Evolutionary conservation across 2,797 vertebrate genomes (phyloP).

Genomic region (Clamator glandarius): DNA sequence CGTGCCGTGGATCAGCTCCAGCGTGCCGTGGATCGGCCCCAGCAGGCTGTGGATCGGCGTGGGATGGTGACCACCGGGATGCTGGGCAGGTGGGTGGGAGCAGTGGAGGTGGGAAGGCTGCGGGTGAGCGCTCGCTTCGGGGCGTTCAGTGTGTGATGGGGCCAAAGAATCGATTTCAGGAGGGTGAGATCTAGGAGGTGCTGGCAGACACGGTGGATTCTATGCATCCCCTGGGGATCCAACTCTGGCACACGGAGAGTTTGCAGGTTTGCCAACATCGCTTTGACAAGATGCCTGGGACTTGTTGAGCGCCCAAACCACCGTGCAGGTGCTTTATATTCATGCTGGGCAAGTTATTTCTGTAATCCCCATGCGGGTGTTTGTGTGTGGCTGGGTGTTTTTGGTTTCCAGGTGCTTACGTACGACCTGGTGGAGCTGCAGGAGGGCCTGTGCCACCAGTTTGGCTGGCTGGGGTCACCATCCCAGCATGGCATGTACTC

Average conservation of each 20-base stretch:
- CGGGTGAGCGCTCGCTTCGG: fast-evolving
- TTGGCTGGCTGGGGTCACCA: not conserved
- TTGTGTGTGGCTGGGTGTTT: not conserved
- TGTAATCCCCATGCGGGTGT: not conserved
- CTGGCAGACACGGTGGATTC: not conserved
- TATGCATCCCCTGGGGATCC: fast-evolving
- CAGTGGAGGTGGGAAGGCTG: not conserved
- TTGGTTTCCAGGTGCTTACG: not conserved
- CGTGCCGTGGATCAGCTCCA: no score
- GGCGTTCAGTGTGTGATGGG: fast-evolving
- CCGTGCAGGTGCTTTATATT: not conserved
- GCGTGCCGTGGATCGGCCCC: no score
- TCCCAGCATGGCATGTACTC: not conserved
- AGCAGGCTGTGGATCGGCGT: fast-evolving
- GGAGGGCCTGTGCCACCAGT: no score
- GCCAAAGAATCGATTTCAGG: fast-evolving
- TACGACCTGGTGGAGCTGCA: not conserved
- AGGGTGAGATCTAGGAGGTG: not conserved
- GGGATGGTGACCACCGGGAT: fast-evolving
- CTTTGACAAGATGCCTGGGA: no score
- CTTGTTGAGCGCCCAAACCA: fast-evolving
- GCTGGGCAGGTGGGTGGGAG: not conserved
- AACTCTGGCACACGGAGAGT: not conserved
- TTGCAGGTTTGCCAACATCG: no score
- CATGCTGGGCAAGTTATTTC: not conserved